Percentiles rank a stretch among this genome's conserved stretches.
These are phyloP conservation scores for Amphiprion ocellaris DNA, from an alignment of 2,113 vertebrate species.

Conservation along the genomic window DNA sequence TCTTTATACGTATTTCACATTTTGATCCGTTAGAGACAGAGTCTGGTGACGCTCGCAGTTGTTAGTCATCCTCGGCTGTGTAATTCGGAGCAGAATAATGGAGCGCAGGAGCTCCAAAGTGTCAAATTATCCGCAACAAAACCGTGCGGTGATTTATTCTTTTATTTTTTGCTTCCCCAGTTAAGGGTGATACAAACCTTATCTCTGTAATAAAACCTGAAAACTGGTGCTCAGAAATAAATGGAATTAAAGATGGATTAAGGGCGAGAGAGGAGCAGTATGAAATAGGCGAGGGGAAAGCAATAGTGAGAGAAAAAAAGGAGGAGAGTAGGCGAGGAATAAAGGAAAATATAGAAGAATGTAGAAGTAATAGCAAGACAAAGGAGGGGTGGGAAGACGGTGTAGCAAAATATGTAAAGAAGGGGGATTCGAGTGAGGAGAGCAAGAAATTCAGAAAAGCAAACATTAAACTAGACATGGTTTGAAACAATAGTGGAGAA, in stretches of 20 bases:
- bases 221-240: not conserved
- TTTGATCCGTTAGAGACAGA: conserved; percentile 7
- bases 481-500: too few species aligned
- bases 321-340: not conserved
- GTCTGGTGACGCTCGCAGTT: conserved; percentile 20
- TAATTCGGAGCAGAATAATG: conserved; percentile 26
- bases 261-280: not conserved
- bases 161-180: conserved; percentile 12
- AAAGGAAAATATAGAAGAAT: not conserved
- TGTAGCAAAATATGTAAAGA: not conserved
- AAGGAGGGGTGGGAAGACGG: not conserved
- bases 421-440: not conserved
- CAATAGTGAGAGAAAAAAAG: not conserved
- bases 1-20: conserved; percentile 43
- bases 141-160: conserved; percentile 5
- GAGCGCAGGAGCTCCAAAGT: conserved; percentile 14
- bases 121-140: conserved; percentile 22
- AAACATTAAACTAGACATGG: too few species aligned
- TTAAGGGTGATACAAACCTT: conserved; percentile 12
- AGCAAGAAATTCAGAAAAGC: too few species aligned
- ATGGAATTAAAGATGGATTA: not conserved
- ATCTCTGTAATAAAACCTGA: not conserved
- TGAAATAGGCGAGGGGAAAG: not conserved
- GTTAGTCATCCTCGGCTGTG: conserved; percentile 35
- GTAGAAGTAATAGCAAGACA: not conserved